phyloP scores from a whole-genome alignment of 1,140 invertebrate species.

The Plutomurus gul region DNA sequence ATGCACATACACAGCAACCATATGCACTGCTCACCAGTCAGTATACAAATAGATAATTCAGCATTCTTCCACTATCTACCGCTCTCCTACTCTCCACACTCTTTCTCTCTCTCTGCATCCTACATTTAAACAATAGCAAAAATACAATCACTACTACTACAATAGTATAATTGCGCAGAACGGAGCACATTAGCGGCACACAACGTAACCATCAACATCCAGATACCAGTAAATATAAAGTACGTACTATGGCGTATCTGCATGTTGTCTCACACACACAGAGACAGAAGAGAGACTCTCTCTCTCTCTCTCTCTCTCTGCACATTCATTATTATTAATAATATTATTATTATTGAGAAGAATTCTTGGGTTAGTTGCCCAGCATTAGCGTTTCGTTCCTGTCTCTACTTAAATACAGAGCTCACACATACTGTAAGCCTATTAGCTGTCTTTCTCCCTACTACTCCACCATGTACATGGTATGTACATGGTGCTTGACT shows the following conservation, averaged over 20 bases:
- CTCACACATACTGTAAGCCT: too few species aligned
- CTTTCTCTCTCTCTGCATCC: neutral
- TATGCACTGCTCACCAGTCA: too few species aligned
- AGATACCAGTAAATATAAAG: neutral
- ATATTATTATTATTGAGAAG: slow-evolving; percentile 11
- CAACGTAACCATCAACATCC: neutral
- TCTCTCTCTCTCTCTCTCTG: too few species aligned
- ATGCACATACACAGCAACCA: neutral
- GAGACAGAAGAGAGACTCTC: too few species aligned
- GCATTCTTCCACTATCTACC: neutral
- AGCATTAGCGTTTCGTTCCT: neutral
- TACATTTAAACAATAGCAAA: neutral
- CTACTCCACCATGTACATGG: too few species aligned
- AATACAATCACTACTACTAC: neutral
- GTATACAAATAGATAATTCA: too few species aligned
- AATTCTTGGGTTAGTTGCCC: neutral
- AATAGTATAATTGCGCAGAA: neutral
- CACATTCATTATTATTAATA: neutral
- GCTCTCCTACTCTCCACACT: slow-evolving; percentile 2
- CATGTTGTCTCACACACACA: neutral
- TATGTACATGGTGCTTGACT: too few species aligned
- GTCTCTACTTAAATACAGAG: neutral
- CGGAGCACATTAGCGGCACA: neutral
- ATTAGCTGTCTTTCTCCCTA: too few species aligned
- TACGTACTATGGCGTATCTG: neutral